These are phyloP conservation scores for Mamestra configurata DNA, from an alignment of 1,140 invertebrate genomes.

Conservation along the genomic window DNA sequence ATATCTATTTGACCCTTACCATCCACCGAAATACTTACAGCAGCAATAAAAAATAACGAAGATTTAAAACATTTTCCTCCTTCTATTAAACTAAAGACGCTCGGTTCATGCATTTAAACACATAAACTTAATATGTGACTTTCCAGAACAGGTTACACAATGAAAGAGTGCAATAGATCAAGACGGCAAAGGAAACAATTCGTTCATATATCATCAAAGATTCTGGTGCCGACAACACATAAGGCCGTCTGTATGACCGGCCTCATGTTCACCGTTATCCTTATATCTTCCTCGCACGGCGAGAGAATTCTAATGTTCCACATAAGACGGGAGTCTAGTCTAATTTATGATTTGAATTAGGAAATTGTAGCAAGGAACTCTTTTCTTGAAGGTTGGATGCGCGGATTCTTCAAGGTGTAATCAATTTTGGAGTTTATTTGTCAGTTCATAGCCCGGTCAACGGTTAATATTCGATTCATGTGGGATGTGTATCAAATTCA, in stretches of 20 bases:
- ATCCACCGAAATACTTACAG: not conserved
- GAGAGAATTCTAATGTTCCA: conserved; percentile 66
- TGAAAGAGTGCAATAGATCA: conserved; percentile 25
- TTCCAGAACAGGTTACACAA: conserved; percentile 29
- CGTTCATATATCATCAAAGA: conserved; percentile 63
- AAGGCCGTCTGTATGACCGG: conserved; percentile 62
- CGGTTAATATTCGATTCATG: not conserved
- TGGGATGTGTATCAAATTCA: not conserved
- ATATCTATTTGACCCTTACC: not conserved
- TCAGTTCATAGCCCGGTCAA: not conserved
- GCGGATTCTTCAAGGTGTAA: conserved; percentile 30
- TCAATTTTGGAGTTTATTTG: not conserved
- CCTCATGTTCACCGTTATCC: conserved; percentile 62
- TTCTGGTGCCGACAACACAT: conserved; percentile 53
- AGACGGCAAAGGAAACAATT: conserved; percentile 55
- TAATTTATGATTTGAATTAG: conserved; percentile 44
- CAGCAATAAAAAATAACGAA: not conserved
- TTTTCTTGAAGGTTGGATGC: conserved; percentile 20
- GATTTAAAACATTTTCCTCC: conserved; percentile 11
- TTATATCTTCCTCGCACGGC: conserved; percentile 64
- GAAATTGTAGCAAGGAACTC: conserved; percentile 40
- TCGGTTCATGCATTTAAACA: conserved; percentile 2
- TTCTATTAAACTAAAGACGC: not conserved
- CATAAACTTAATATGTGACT: conserved; percentile 38
- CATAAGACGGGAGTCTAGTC: conserved; percentile 10